Percentiles rank a stretch among this genome's conserved stretches.
phyloP scores from a whole-genome alignment of 2,797 vertebrate species.

The Alca torda region DNA sequence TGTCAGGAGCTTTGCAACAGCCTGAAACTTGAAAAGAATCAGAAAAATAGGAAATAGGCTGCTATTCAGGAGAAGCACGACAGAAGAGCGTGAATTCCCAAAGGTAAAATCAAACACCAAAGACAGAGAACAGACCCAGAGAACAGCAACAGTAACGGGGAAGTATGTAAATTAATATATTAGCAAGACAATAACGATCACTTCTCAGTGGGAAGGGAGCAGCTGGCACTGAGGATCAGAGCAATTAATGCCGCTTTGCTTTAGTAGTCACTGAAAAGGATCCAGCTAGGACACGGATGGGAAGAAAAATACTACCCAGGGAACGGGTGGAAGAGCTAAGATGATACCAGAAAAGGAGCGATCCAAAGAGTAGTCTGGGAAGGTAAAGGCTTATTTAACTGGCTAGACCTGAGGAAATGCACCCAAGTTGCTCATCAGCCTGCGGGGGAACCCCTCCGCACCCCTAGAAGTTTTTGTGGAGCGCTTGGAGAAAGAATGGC shows the following conservation, averaged over 20 bases:
- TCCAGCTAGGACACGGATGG: background rate
- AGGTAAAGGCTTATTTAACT: background rate
- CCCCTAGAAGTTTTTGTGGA: background rate
- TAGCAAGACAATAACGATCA: background rate
- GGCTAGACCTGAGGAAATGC: background rate
- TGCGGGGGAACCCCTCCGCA: background rate
- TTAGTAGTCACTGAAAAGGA: background rate
- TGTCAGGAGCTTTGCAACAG: background rate
- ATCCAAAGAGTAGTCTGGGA: background rate
- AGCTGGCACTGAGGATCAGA: background rate
- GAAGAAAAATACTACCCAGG: background rate
- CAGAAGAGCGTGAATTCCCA: background rate
- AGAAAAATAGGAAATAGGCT: background rate
- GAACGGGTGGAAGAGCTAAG: background rate
- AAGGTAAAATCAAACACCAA: background rate
- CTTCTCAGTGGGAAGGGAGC: background rate
- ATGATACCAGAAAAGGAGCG: background rate
- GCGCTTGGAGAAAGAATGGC: background rate
- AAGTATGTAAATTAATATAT: background rate
- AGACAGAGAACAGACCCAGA: background rate
- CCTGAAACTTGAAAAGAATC: slow-evolving; percentile 11
- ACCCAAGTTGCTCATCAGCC: background rate
- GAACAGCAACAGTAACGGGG: background rate
- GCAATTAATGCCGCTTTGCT: background rate
- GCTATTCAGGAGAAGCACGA: background rate